Conservation (phyloP, 2,113 vertebrate species). For the Pleuronectes platessa region DNA sequence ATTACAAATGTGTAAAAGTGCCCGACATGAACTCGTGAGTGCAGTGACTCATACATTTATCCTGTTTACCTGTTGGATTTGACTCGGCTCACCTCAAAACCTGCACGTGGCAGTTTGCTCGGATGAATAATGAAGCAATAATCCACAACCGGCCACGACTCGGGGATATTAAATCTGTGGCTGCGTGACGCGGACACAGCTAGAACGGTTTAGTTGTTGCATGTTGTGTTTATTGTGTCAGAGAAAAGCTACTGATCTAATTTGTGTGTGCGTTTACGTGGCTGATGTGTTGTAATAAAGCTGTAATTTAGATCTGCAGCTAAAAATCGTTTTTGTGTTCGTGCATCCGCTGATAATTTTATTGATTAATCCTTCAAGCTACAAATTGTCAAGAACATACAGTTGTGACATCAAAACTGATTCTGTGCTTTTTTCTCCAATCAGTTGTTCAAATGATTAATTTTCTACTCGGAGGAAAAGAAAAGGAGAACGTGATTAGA, state of each 20-base stretch:
- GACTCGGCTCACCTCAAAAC: constrained; percentile 50
- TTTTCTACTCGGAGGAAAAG: too few relatives aligned
- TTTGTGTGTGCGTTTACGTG: background rate
- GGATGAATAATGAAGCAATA: constrained; percentile 58
- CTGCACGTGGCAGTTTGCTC: constrained; percentile 57
- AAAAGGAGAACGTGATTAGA: too few relatives aligned
- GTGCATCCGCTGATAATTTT: background rate
- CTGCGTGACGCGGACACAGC: constrained; percentile 7
- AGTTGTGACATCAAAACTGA: too few relatives aligned
- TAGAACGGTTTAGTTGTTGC: background rate
- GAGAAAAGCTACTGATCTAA: background rate
- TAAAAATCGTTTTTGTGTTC: background rate
- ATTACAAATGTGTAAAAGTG: constrained; percentile 17
- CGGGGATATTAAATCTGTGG: constrained; percentile 40
- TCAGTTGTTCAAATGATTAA: too few relatives aligned
- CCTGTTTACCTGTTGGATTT: constrained; percentile 54
- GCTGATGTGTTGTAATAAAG: background rate
- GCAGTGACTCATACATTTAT: constrained; percentile 43
- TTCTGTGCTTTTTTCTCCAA: too few relatives aligned
- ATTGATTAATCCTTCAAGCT: background rate
- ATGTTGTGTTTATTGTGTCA: too few relatives aligned
- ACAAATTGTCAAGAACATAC: too few relatives aligned
- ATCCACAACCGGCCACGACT: constrained; percentile 34
- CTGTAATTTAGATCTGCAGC: background rate
- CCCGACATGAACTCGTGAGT: constrained; percentile 31